phyloP scores from a whole-genome alignment of 2,797 vertebrate genomes.

The Octomys mimax region DNA sequence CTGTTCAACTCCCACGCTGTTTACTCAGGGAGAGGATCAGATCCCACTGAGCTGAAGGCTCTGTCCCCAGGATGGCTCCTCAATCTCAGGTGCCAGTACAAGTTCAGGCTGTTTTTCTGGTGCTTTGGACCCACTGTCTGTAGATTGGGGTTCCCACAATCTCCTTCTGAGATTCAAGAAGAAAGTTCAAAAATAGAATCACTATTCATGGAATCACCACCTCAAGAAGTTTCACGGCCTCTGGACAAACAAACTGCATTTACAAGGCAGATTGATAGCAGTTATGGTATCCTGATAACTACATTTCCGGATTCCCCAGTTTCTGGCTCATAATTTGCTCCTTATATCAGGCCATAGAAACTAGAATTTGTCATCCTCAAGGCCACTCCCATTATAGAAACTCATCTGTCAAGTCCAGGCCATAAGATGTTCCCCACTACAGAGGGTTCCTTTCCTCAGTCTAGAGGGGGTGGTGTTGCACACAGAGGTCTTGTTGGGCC shows the following conservation, averaged over 20 bases:
- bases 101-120: too few species aligned
- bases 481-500: not conserved
- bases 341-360: not conserved
- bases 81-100: too few species aligned
- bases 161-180: not conserved
- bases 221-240: not conserved
- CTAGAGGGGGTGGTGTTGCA: not conserved
- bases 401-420: not conserved
- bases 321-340: not conserved
- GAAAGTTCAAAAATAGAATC: constrained; percentile 15
- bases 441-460: not conserved
- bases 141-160: too few species aligned
- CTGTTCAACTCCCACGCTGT: too few species aligned
- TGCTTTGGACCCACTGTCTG: too few species aligned
- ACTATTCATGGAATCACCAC: not conserved
- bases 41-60: too few species aligned
- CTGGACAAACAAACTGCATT: not conserved
- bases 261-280: not conserved
- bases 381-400: not conserved
- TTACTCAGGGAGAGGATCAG: too few species aligned
- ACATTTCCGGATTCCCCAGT: not conserved
- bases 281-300: not conserved
- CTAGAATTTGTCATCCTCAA: not conserved
- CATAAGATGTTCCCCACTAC: not conserved
- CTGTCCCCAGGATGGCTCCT: too few species aligned